Evolutionary conservation across 2,797 vertebrate species (phyloP).

Genomic region (Gephyroberyx darwinii): DNA sequence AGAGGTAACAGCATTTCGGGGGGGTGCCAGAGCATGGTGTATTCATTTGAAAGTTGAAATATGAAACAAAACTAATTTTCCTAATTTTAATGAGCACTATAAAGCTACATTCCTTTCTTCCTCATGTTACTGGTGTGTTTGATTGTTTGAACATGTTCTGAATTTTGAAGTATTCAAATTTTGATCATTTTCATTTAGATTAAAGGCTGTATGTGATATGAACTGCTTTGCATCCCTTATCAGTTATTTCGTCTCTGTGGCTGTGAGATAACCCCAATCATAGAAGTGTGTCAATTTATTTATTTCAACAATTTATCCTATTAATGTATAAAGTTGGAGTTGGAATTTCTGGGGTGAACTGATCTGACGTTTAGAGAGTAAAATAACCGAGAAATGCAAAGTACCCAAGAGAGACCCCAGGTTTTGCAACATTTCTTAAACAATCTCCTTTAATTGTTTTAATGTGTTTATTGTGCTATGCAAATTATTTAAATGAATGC

Average conservation of each 20-base stretch:
- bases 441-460: too few species aligned
- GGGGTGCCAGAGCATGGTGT: not conserved
- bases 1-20: not conserved
- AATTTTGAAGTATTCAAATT: not conserved
- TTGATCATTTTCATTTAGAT: constrained; percentile 1
- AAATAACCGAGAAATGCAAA: constrained; percentile 2
- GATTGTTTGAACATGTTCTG: not conserved
- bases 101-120: not conserved
- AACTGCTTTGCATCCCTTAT: constrained; percentile 9
- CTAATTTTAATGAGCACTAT: not conserved
- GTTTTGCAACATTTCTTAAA: too few species aligned
- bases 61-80: too few species aligned
- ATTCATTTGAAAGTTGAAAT: not conserved
- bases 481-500: too few species aligned
- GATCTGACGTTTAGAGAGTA: not conserved
- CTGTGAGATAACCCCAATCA: constrained; percentile 5
- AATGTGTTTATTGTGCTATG: too few species aligned
- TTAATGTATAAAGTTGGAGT: constrained; percentile 1
- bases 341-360: constrained; percentile 3
- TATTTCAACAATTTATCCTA: constrained; percentile 9
- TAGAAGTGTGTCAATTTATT: not conserved
- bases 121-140: not conserved
- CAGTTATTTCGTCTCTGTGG: not conserved
- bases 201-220: not conserved
- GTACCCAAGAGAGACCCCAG: not conserved